These are phyloP conservation scores for Anodontia alba DNA, from an alignment of 2,888 invertebrate species.

Conservation along the genomic window DNA sequence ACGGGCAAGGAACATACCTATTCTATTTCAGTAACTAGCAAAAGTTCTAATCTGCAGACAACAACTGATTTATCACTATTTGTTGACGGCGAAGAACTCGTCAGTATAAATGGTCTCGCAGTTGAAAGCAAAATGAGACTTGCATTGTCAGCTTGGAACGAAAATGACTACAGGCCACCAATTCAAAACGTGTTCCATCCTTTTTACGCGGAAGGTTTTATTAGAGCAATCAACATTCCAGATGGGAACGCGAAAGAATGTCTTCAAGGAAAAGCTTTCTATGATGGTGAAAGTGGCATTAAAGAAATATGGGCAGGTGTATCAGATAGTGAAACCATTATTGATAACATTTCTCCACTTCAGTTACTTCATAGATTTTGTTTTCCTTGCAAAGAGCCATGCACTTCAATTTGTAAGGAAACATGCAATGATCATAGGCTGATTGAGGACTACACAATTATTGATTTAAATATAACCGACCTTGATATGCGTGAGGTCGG, in stretches of 20 bases:
- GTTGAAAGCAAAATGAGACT: slow-evolving; percentile 17
- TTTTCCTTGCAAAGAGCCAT: slow-evolving; percentile 39
- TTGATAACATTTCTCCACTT: slow-evolving; percentile 38
- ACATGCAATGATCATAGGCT: slow-evolving; percentile 22
- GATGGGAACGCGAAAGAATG: slow-evolving; percentile 35
- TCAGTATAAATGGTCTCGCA: slow-evolving; percentile 36
- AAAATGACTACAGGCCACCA: slow-evolving; percentile 49
- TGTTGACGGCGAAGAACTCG: slow-evolving; percentile 41
- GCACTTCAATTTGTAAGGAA: slow-evolving; percentile 38
- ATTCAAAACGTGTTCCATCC: slow-evolving; percentile 51
- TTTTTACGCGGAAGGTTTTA: slow-evolving; percentile 40
- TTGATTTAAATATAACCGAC: slow-evolving; percentile 16
- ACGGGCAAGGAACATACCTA: slow-evolving; percentile 22
- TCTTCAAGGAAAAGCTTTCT: slow-evolving; percentile 54
- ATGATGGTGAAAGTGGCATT: slow-evolving; percentile 60
- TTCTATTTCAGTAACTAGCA: slow-evolving; percentile 25
- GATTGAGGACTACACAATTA: slow-evolving; percentile 26
- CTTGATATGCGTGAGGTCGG: neutral
- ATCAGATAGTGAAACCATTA: slow-evolving; percentile 35
- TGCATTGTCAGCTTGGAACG: slow-evolving; percentile 51
- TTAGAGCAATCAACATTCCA: slow-evolving; percentile 44
- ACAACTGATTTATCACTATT: slow-evolving; percentile 33
- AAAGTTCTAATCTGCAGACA: neutral
- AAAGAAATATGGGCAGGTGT: slow-evolving; percentile 62
- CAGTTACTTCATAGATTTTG: slow-evolving; percentile 37